Conservation (phyloP, 2,888 invertebrate genomes). For the Cephus pygmeus region DNA sequence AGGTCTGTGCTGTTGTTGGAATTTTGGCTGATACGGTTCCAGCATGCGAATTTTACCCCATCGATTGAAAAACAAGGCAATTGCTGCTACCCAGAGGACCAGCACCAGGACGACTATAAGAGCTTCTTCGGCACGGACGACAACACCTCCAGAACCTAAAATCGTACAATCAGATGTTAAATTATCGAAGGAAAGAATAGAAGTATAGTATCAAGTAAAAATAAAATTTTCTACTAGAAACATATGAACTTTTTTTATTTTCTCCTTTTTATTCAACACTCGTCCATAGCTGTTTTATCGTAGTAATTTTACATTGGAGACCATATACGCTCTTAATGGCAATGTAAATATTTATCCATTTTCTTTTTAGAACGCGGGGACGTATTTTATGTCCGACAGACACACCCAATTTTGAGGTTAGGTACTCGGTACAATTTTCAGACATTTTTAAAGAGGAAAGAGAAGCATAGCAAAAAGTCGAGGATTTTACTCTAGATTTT, state of each 20-base stretch:
- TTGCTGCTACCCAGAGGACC: conserved; percentile 87
- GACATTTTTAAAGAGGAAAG: neutral
- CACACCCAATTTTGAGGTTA: neutral
- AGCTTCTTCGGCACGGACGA: conserved; percentile 87
- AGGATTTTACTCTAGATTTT: neutral
- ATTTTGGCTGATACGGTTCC: conserved; percentile 91
- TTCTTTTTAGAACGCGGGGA: neutral
- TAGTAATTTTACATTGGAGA: neutral
- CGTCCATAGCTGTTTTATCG: neutral
- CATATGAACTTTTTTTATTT: neutral
- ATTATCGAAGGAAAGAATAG: no score
- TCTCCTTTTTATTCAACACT: neutral
- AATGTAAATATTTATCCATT: neutral
- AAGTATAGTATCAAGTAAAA: neutral
- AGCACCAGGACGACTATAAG: conserved; percentile 86
- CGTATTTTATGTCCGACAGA: neutral
- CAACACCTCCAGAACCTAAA: conserved; percentile 68
- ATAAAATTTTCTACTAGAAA: neutral
- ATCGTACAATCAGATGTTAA: conserved; percentile 9
- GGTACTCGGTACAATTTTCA: neutral
- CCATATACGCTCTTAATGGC: neutral
- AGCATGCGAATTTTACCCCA: conserved; percentile 95
- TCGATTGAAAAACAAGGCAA: conserved; percentile 89
- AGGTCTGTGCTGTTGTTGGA: conserved; percentile 85
- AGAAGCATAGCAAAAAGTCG: neutral